phyloP scores from a whole-genome alignment of 2,113 vertebrate species.

The Cyanoderma ruficeps region DNA sequence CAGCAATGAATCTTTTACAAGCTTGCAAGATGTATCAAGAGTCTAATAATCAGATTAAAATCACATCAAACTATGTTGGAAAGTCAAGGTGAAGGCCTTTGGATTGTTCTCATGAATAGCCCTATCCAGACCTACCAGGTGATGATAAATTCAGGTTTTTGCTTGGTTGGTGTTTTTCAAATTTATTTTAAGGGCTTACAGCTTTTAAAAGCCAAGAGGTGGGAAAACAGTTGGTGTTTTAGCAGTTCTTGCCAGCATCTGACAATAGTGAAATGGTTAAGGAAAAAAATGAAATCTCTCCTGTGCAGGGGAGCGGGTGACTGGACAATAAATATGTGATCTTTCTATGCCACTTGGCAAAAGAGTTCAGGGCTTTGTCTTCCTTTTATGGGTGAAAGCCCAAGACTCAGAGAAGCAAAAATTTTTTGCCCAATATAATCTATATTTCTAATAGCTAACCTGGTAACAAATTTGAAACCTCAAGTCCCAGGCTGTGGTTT shows the following conservation, averaged over 20 bases:
- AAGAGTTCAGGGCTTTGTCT: not conserved
- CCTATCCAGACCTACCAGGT: conserved; percentile 39
- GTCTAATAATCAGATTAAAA: conserved; percentile 73
- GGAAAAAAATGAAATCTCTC: not conserved
- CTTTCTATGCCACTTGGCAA: not conserved
- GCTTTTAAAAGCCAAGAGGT: conserved; percentile 32
- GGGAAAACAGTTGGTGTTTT: not conserved
- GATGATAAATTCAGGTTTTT: conserved; percentile 53
- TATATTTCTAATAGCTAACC: not conserved
- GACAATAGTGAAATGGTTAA: not conserved
- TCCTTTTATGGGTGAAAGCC: not conserved
- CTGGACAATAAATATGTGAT: not conserved
- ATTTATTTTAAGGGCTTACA: conserved; percentile 44
- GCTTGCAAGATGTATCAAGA: conserved; percentile 61
- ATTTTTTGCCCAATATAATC: not conserved
- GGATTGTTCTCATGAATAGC: conserved; percentile 61
- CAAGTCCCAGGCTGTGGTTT: not conserved
- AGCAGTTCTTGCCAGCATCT: not conserved
- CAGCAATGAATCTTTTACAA: conserved; percentile 69
- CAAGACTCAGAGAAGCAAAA: not conserved
- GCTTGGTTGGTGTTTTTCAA: conserved; percentile 50
- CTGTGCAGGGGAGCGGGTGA: not conserved
- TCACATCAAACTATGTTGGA: conserved; percentile 55
- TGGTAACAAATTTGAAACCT: not conserved
- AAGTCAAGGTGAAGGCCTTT: conserved; percentile 66